These are phyloP conservation scores for Holothuria scabra DNA, from an alignment of 53 echinoderm and acorn worm species.

Conservation along the genomic window DNA sequence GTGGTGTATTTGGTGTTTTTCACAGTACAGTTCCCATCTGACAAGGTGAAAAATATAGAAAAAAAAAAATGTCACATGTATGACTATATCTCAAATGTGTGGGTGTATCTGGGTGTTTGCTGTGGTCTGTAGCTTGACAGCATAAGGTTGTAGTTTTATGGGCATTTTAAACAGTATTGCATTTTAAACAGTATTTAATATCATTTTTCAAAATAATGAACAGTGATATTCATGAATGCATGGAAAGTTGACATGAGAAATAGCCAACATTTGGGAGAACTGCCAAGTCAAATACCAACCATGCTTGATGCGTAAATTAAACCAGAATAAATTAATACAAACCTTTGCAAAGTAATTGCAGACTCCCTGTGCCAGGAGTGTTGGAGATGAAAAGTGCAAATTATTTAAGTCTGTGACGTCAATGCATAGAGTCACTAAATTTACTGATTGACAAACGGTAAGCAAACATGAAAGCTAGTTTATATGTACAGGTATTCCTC, in stretches of 20 bases:
- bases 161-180: too few species aligned
- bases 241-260: background rate
- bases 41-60: too few species aligned
- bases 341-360: slow-evolving; percentile 13
- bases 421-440: slow-evolving; percentile 7
- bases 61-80: too few species aligned
- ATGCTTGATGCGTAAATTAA: slow-evolving; percentile 22
- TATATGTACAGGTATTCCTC: slow-evolving; percentile 15
- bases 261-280: background rate
- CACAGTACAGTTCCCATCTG: too few species aligned
- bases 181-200: too few species aligned
- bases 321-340: slow-evolving; percentile 14
- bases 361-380: slow-evolving; percentile 6
- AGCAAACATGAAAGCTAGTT: slow-evolving; percentile 13
- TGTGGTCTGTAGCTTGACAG: too few species aligned
- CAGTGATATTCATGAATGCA: too few species aligned
- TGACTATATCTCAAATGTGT: too few species aligned
- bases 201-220: too few species aligned
- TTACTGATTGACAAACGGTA: slow-evolving; percentile 34
- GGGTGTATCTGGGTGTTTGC: too few species aligned
- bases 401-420: slow-evolving; percentile 25
- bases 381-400: slow-evolving; percentile 20
- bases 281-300: slow-evolving; percentile 13
- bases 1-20: too few species aligned
- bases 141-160: too few species aligned